Percentiles rank a stretch among this genome's conserved stretches.
Conservation (phyloP, 2,113 vertebrate species). For the Notothenia coriiceps region DNA sequence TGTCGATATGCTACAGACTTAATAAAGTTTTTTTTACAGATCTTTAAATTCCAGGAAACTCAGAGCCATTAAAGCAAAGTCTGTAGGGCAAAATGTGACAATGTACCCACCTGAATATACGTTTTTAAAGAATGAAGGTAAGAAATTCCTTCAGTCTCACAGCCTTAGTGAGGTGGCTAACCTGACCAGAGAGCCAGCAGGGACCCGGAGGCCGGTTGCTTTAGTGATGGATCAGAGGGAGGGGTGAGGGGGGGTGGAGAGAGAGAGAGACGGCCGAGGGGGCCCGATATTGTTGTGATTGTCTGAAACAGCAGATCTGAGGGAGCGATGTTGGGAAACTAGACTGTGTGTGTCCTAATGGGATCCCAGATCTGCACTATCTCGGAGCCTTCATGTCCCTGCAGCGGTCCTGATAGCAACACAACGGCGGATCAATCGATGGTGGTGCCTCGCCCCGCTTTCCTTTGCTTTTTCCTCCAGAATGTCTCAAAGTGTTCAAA, state of each 20-base stretch:
- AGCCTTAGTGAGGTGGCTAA: constrained; percentile 22
- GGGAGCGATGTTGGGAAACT: constrained; percentile 27
- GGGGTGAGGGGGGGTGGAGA: constrained; percentile 8
- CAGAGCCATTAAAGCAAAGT: background rate
- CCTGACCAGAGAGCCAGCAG: constrained; percentile 53
- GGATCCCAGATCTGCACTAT: constrained; percentile 36
- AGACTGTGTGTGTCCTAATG: constrained; percentile 50
- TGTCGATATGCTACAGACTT: background rate
- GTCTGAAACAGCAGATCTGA: constrained; percentile 65
- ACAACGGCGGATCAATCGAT: constrained; percentile 47
- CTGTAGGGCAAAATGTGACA: constrained; percentile 6
- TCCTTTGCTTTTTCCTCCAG: constrained; percentile 30
- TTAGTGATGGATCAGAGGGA: constrained; percentile 58
- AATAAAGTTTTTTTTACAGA: constrained; percentile 5
- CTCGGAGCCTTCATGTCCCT: constrained; percentile 45
- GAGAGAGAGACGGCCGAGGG: constrained; percentile 4
- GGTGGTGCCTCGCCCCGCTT: background rate
- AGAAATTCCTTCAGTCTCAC: constrained; percentile 36
- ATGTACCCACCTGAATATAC: constrained; percentile 19
- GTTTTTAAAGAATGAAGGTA: constrained; percentile 32
- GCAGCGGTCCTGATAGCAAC: constrained; percentile 42
- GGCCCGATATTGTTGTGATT: constrained; percentile 25
- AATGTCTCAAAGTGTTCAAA: constrained; percentile 25
- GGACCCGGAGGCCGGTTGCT: constrained; percentile 51
- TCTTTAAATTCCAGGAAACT: background rate